Evolutionary conservation across 1,140 invertebrate genomes (phyloP).

Genomic region (Drosophila teissieri): DNA sequence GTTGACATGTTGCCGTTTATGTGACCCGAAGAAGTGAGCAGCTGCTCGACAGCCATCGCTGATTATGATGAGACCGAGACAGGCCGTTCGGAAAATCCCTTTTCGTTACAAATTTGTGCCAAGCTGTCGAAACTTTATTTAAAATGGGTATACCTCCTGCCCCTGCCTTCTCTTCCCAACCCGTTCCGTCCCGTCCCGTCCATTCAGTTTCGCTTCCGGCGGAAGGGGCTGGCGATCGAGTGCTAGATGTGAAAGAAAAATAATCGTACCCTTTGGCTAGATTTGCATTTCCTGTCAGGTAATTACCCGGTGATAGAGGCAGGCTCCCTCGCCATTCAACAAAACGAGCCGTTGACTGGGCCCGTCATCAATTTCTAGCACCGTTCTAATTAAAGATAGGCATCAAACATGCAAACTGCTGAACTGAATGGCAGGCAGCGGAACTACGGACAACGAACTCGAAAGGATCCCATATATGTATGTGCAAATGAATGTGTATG

Average conservation of each 20-base stretch:
- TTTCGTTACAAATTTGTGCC: constrained; percentile 68
- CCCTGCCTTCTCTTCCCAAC: too few species aligned
- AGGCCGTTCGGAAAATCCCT: constrained; percentile 31
- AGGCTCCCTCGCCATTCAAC: constrained; percentile 57
- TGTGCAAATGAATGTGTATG: background rate
- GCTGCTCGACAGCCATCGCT: constrained; percentile 66
- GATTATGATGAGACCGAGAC: constrained; percentile 71
- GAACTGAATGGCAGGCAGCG: constrained; percentile 5
- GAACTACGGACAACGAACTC: constrained; percentile 74
- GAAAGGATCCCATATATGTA: constrained; percentile 5
- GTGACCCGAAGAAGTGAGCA: constrained; percentile 72
- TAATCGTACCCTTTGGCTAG: constrained; percentile 63
- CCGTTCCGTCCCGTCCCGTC: too few species aligned
- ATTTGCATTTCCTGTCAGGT: constrained; percentile 80
- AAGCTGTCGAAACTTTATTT: constrained; percentile 68
- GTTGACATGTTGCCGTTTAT: constrained; percentile 82
- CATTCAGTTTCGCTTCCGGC: background rate
- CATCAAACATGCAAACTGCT: constrained; percentile 72
- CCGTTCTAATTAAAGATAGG: constrained; percentile 79
- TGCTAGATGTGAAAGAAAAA: constrained; percentile 50
- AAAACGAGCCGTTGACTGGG: constrained; percentile 77
- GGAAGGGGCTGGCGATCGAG: constrained; percentile 10
- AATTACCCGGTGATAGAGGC: constrained; percentile 75
- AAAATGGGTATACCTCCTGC: constrained; percentile 41
- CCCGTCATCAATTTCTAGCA: constrained; percentile 77